Evolutionary conservation across 2,888 invertebrate genomes (phyloP).

Genomic region (Kuschelorhynchus macadamiae): DNA sequence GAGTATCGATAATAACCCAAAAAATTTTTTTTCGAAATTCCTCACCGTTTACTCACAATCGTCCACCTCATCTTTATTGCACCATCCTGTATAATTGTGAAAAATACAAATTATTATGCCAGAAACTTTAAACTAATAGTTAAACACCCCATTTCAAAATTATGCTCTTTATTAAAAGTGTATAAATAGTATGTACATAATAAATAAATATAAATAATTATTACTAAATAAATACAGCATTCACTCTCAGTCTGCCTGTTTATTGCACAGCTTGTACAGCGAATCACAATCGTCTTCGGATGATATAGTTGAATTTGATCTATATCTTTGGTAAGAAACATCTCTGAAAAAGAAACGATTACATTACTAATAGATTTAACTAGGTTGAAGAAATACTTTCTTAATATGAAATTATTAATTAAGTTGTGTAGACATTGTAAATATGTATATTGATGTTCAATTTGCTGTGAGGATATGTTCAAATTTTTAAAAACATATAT

Average conservation of each 20-base stretch:
- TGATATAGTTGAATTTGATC: slow-evolving; percentile 21
- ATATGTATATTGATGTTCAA: too few species aligned
- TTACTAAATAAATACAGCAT: background rate
- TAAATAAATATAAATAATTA: slow-evolving; percentile 14
- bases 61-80: too few species aligned
- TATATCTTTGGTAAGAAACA: slow-evolving; percentile 33
- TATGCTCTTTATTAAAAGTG: too few species aligned
- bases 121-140: too few species aligned
- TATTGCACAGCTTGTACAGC: slow-evolving; percentile 29
- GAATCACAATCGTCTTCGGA: slow-evolving; percentile 37
- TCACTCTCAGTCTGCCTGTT: background rate
- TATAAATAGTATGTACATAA: background rate
- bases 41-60: too few species aligned
- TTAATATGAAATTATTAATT: background rate
- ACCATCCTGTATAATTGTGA: too few species aligned
- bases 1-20: too few species aligned
- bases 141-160: too few species aligned
- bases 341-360: slow-evolving; percentile 30
- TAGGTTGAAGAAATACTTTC: background rate
- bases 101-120: too few species aligned
- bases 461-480: too few species aligned
- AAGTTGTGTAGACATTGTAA: background rate
- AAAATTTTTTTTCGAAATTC: too few species aligned
- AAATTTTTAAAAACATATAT: slow-evolving; percentile 6
- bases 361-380: background rate